Evolutionary conservation across 2,888 invertebrate species (phyloP).

Genomic region (Artemia sp.): DNA sequence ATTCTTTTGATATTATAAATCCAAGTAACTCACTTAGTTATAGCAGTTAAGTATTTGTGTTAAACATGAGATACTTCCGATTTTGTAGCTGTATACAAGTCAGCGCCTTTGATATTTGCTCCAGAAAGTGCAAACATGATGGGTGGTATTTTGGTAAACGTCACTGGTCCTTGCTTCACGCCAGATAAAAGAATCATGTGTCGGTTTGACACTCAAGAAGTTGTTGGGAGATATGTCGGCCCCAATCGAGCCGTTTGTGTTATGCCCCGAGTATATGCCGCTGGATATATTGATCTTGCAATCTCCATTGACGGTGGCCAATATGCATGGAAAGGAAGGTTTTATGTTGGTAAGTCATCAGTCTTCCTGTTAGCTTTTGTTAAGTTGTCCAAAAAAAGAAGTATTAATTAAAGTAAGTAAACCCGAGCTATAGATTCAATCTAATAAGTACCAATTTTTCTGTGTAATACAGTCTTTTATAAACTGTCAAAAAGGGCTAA

Average conservation of each 20-base stretch:
- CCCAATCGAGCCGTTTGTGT: constrained; percentile 71
- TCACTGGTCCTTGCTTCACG: constrained; percentile 85
- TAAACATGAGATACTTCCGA: no score
- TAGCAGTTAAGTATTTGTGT: no score
- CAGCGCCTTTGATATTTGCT: constrained; percentile 61
- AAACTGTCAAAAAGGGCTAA: no score
- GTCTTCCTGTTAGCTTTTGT: constrained; percentile 6
- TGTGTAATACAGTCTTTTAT: no score
- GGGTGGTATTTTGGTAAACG: constrained; percentile 87
- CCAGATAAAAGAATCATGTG: constrained; percentile 57
- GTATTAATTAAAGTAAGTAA: no score
- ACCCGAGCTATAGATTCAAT: background rate
- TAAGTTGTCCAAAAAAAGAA: no score
- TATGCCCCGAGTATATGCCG: constrained; percentile 66
- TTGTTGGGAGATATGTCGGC: constrained; percentile 56
- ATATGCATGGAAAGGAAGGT: constrained; percentile 75
- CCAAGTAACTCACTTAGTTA: background rate
- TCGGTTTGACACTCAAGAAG: constrained; percentile 58
- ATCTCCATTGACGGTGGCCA: constrained; percentile 64
- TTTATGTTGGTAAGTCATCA: constrained; percentile 58
- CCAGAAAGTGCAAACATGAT: constrained; percentile 94
- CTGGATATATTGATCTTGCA: constrained; percentile 71
- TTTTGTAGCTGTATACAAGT: constrained; percentile 21
- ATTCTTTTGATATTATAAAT: no score
- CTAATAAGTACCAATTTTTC: background rate